These are phyloP conservation scores for Rhea pennata DNA, from an alignment of 2,113 vertebrate species.

Conservation along the genomic window DNA sequence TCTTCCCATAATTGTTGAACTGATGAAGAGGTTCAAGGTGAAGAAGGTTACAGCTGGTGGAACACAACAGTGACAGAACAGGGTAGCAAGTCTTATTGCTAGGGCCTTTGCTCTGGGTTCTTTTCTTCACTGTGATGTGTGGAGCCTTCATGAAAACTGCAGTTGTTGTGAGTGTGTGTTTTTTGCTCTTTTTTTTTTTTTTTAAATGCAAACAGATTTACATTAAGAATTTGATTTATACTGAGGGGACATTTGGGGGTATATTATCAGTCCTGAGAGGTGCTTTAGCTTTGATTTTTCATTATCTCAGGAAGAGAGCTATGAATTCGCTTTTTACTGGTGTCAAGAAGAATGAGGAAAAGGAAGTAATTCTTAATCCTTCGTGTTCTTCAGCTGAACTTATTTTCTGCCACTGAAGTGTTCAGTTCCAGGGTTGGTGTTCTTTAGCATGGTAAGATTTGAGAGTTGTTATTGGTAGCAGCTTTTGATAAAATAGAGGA, in stretches of 20 bases:
- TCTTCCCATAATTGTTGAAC: background rate
- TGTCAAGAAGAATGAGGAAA: background rate
- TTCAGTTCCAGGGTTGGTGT: background rate
- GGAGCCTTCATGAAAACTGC: background rate
- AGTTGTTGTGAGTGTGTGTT: background rate
- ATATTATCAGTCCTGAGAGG: background rate
- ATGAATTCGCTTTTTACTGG: background rate
- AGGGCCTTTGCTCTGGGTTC: accelerated
- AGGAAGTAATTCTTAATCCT: background rate
- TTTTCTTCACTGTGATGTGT: background rate
- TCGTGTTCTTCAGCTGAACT: background rate
- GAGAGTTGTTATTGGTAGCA: background rate
- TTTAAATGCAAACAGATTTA: background rate
- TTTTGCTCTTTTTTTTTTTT: too few relatives aligned
- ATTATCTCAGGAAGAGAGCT: background rate
- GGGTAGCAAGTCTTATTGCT: background rate
- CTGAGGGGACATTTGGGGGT: background rate
- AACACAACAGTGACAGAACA: background rate
- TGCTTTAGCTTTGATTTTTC: slow-evolving; percentile 14
- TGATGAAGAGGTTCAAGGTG: background rate
- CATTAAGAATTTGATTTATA: background rate
- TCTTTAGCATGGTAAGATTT: background rate
- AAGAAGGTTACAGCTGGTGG: background rate
- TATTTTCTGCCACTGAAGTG: background rate
- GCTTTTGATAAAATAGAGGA: background rate